Evolutionary conservation across 2,113 vertebrate species (phyloP).

Genomic region (Guaruba guarouba): DNA sequence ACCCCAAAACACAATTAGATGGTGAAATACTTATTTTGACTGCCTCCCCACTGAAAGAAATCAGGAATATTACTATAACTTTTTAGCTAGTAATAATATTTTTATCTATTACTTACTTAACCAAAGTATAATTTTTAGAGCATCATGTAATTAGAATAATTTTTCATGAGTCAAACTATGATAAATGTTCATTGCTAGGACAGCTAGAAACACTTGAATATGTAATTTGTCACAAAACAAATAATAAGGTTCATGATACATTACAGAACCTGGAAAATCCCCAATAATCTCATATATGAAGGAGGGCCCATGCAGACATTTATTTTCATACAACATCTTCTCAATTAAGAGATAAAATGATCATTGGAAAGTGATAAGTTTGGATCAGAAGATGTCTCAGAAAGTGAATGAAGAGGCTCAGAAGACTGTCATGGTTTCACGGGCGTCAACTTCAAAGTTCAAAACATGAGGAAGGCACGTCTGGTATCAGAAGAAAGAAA

Average conservation of each 20-base stretch:
- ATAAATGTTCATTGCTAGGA: constrained; percentile 50
- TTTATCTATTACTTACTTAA: not conserved
- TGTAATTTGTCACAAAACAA: constrained; percentile 20
- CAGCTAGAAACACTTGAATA: constrained; percentile 8
- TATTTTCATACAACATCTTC: not conserved
- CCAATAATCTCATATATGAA: not conserved
- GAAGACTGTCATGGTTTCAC: not conserved
- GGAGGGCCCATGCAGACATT: not conserved
- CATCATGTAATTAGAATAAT: not conserved
- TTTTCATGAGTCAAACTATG: constrained; percentile 27
- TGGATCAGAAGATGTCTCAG: not conserved
- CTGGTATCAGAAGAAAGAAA: not conserved
- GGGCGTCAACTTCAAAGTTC: not conserved
- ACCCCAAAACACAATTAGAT: not conserved
- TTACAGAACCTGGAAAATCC: not conserved
- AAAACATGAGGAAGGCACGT: not conserved
- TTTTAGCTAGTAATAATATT: not conserved
- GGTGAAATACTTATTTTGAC: not conserved
- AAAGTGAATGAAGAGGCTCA: not conserved
- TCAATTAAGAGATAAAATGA: not conserved
- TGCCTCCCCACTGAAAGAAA: not conserved
- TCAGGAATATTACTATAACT: not conserved
- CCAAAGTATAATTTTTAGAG: constrained; percentile 15
- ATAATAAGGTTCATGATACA: not conserved
- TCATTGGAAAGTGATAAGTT: not conserved